Evolutionary conservation across 2,113 vertebrate species (phyloP), one percentile per base, ranked within the genome.

Genomic region (Colius striatus): DNA sequence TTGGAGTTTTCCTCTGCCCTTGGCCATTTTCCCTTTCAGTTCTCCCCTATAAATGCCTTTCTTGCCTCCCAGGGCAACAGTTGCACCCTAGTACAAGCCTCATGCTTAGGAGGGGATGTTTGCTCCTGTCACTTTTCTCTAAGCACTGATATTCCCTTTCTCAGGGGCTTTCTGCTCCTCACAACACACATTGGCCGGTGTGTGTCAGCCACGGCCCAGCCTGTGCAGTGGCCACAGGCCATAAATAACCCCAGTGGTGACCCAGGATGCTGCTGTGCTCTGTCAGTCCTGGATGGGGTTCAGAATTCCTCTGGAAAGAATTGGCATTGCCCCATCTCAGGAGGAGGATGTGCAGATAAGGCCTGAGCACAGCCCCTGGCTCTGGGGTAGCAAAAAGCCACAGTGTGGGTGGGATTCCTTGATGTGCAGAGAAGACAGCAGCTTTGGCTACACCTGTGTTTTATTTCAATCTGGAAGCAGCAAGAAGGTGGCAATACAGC

Each of bases 291-390:
- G 94, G 94, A 81, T 1, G 0, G 26, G 51, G 22, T 78, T 92
- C 96, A 96, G 25, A 89, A 95, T 96, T 96, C 92, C 90, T 89
- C 84, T 93, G 92, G 94, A 72, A 95, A 84, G 45, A 63, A 78
- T 47, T 17, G 10, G 54, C 81, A 65, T 6, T 1, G 18, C 34
- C 73, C 73, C 54, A 36, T 72, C 89, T 47, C 4, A 1, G 78
- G 53, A 67, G 87, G 63, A 91, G 85, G 82, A 77, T 92, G 90
- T 73, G 50, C 94, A 82, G 90, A 90, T 90, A 32, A 19, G 15
- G 72, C 60, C 41, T 0, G 0, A 65, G 81, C 47, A 8, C 13
- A 0, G 5, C 61, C 12, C 3, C 29, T 5, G 0, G 3, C 2
- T 50, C 18, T 41, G 38, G 38, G 38, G 38, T 9, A 41, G 9